Conservation (phyloP, 35 echinoderm and acorn worm genomes). For the Antedon bifida region DNA sequence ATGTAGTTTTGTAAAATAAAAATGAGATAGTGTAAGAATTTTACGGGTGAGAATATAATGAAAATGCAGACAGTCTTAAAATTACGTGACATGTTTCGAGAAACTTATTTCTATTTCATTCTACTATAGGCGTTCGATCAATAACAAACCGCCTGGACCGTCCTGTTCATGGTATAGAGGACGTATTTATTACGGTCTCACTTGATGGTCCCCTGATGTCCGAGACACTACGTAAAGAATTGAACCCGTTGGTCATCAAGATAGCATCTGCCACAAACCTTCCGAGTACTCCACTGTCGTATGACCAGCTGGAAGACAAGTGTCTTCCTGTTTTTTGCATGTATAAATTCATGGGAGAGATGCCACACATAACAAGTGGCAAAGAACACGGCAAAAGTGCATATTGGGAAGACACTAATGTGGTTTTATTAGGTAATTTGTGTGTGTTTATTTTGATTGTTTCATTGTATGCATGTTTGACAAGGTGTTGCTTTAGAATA, state of each 20-base stretch:
- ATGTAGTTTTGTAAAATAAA: too few species aligned
- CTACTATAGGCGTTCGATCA: conserved; percentile 52
- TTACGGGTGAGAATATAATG: too few species aligned
- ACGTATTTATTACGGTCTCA: conserved; percentile 93
- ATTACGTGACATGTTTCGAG: too few species aligned
- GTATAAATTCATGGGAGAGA: conserved; percentile 63
- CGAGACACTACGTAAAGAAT: conserved; percentile 29
- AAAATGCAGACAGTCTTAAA: too few species aligned
- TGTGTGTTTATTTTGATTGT: too few species aligned
- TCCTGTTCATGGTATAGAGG: conserved; percentile 63
- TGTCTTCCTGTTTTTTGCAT: conserved; percentile 59
- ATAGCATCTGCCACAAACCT: conserved; percentile 48
- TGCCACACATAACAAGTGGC: conserved; percentile 43
- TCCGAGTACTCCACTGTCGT: conserved; percentile 39
- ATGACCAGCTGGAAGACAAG: conserved; percentile 31
- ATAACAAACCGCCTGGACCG: conserved; percentile 71
- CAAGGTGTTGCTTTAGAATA: too few species aligned
- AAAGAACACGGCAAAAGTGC: conserved; percentile 46
- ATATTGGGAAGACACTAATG: conserved; percentile 97
- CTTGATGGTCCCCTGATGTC: conserved; percentile 89
- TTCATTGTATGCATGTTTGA: too few species aligned
- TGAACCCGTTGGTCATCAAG: conserved; percentile 88
- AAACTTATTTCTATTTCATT: neutral
- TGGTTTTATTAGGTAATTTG: conserved; percentile 86
- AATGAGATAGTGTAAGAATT: too few species aligned